phyloP scores from a whole-genome alignment of 2,113 vertebrate genomes.

The Hemicordylus capensis region DNA sequence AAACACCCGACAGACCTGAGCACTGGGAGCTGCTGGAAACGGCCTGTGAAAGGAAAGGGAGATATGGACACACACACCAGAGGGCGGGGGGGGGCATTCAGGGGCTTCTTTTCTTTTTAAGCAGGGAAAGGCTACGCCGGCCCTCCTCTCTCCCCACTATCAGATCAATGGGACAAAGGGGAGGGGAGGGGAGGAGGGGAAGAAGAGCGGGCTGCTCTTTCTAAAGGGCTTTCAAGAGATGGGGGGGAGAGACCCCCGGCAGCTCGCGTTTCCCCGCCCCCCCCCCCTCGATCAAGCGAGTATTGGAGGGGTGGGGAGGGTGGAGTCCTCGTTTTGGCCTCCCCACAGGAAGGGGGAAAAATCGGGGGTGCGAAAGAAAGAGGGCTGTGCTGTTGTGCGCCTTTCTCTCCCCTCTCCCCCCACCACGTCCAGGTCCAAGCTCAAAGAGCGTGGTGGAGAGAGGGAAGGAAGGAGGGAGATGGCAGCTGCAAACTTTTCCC shows the following conservation, averaged over 20 bases:
- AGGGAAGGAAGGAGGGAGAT: too few species aligned
- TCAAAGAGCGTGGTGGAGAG: neutral
- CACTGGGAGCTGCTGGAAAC: neutral
- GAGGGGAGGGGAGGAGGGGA: neutral
- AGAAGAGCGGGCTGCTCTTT: neutral
- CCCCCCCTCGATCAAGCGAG: neutral
- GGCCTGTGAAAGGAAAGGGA: neutral
- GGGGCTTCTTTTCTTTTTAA: neutral
- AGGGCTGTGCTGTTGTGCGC: too few species aligned
- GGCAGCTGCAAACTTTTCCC: neutral
- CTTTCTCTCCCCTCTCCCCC: neutral
- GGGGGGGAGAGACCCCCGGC: neutral
- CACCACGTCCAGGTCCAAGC: neutral
- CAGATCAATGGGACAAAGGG: conserved; percentile 30
- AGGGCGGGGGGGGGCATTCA: neutral
- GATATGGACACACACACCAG: neutral
- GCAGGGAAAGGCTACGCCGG: neutral
- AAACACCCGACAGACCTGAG: neutral
- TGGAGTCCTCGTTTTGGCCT: neutral
- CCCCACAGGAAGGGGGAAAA: too few species aligned
- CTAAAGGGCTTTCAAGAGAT: neutral
- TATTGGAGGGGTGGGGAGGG: neutral
- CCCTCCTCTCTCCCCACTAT: neutral
- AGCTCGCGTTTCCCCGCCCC: too few species aligned
- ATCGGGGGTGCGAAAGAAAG: neutral